Conservation (phyloP, 1,140 invertebrate genomes). For the Popillia japonica region DNA sequence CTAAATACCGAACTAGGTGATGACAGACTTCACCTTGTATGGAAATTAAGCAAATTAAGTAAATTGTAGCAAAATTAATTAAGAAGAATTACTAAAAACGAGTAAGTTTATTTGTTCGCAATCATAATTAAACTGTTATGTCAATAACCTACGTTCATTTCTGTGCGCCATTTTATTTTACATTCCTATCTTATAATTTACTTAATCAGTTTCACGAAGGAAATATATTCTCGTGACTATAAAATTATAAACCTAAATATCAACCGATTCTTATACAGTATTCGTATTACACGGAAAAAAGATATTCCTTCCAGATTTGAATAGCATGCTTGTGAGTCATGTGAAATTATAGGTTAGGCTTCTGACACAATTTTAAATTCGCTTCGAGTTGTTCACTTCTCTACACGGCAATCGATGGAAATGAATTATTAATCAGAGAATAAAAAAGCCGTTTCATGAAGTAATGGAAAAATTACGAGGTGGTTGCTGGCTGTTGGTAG, state of each 20-base stretch:
- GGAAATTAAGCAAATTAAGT: too few species aligned
- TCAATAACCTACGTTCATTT: not conserved
- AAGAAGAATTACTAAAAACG: too few species aligned
- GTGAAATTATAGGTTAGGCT: not conserved
- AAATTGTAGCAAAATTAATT: too few species aligned
- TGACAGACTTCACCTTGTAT: too few species aligned
- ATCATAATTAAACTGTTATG: too few species aligned
- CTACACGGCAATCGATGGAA: not conserved
- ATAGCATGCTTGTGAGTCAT: not conserved
- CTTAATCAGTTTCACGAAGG: not conserved
- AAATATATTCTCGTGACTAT: not conserved
- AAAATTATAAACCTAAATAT: not conserved
- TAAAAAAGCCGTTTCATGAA: not conserved
- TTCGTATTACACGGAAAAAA: not conserved
- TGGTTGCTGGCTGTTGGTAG: not conserved
- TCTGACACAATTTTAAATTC: not conserved
- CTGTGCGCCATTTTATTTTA: not conserved
- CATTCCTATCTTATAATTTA: not conserved
- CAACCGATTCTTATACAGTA: not conserved
- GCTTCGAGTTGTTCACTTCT: not conserved
- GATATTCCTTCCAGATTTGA: not conserved
- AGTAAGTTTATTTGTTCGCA: too few species aligned
- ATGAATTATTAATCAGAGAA: constrained; percentile 3
- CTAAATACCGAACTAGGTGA: too few species aligned
- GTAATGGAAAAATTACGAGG: not conserved